Evolutionary conservation across 2,888 invertebrate genomes (phyloP).

Genomic region (Elegia similella): DNA sequence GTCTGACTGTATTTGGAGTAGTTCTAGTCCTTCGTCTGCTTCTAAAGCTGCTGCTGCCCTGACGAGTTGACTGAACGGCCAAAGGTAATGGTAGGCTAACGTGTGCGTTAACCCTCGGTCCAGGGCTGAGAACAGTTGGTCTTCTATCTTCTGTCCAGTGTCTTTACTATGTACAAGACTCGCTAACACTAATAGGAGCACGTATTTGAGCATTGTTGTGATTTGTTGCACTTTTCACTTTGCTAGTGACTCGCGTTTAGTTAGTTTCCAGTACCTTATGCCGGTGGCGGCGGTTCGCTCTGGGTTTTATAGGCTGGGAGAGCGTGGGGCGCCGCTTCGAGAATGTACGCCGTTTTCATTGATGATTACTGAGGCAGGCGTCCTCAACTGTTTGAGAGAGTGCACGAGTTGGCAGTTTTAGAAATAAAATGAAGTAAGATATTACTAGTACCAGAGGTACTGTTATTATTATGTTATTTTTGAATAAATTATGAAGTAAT

Average conservation of each 20-base stretch:
- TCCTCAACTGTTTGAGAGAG: constrained; percentile 50
- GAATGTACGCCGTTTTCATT: constrained; percentile 66
- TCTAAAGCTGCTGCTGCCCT: constrained; percentile 58
- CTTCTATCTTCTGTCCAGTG: constrained; percentile 45
- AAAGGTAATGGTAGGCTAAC: constrained; percentile 62
- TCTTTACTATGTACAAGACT: constrained; percentile 45
- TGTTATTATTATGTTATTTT: too few relatives aligned
- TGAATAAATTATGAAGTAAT: too few relatives aligned
- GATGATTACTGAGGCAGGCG: constrained; percentile 60
- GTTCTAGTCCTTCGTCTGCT: constrained; percentile 54
- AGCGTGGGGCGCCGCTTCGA: constrained; percentile 57
- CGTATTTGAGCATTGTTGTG: constrained; percentile 51
- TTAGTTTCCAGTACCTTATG: constrained; percentile 36
- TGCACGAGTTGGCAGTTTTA: too few relatives aligned
- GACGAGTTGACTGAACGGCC: constrained; percentile 72
- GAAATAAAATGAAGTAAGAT: too few relatives aligned
- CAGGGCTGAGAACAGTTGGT: constrained; percentile 57
- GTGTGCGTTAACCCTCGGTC: constrained; percentile 64
- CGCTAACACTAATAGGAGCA: constrained; percentile 47
- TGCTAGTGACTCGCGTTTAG: constrained; percentile 29
- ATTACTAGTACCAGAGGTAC: too few relatives aligned
- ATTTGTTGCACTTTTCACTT: constrained; percentile 26
- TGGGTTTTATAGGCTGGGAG: constrained; percentile 65
- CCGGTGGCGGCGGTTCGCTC: constrained; percentile 36
- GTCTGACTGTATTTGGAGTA: constrained; percentile 63